Evolutionary conservation across 2,888 invertebrate genomes (phyloP).

Genomic region (Bellardia bayeri): DNA sequence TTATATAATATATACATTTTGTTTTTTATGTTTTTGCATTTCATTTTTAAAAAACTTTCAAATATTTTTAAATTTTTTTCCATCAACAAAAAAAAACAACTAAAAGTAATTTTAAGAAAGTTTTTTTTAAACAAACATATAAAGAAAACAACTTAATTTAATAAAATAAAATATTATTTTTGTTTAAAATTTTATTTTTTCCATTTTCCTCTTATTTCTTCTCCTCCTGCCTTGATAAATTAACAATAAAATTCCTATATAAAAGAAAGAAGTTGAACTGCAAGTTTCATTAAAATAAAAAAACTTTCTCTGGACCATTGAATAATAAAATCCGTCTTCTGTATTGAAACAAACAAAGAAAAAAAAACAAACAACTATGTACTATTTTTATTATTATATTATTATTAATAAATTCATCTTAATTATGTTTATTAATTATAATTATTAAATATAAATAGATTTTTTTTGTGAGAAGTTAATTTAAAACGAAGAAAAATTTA

Average conservation of each 20-base stretch:
- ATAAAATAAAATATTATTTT: slow-evolving; percentile 37
- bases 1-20: slow-evolving; percentile 63
- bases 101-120: slow-evolving; percentile 51
- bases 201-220: slow-evolving; percentile 30
- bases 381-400: slow-evolving; percentile 64
- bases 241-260: slow-evolving; percentile 38
- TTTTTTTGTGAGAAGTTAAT: slow-evolving; percentile 64
- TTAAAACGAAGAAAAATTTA: slow-evolving; percentile 51
- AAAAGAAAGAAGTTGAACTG: slow-evolving; percentile 14
- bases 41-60: slow-evolving; percentile 55
- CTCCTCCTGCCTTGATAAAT: slow-evolving; percentile 27
- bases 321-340: slow-evolving; percentile 68
- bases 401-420: slow-evolving; percentile 69
- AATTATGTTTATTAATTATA: slow-evolving; percentile 72
- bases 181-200: slow-evolving; percentile 39
- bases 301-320: slow-evolving; percentile 52
- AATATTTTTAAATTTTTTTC: slow-evolving; percentile 53
- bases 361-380: slow-evolving; percentile 53
- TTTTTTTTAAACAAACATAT: slow-evolving; percentile 4
- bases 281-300: not conserved
- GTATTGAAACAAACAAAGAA: slow-evolving; percentile 35
- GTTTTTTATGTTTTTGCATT: slow-evolving; percentile 66
- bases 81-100: slow-evolving; percentile 39
- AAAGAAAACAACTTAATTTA: slow-evolving; percentile 49
- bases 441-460: slow-evolving; percentile 70